Evolutionary conservation across 2,888 invertebrate species (phyloP).

Genomic region (Acronicta alni): DNA sequence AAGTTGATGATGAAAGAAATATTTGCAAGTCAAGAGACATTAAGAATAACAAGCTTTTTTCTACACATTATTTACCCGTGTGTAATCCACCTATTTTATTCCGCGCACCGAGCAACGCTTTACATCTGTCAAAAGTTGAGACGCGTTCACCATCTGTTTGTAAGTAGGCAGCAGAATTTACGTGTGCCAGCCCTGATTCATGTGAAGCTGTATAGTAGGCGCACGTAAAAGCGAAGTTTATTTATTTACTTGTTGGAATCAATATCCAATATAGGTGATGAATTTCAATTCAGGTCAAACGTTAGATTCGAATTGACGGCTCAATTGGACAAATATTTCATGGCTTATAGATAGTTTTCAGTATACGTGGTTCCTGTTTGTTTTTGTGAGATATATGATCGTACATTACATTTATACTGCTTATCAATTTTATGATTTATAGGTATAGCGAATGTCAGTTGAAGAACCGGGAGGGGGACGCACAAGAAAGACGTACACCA

Average conservation of each 20-base stretch:
- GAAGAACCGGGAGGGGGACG: no score
- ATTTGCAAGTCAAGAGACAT: not conserved
- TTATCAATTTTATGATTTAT: no score
- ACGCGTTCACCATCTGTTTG: conserved; percentile 67
- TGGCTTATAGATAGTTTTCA: no score
- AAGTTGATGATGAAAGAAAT: no score
- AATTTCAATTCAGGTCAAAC: not conserved
- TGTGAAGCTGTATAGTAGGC: conserved; percentile 31
- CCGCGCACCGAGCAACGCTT: conserved; percentile 64
- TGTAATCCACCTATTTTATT: conserved; percentile 63
- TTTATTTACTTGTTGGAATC: conserved; percentile 27
- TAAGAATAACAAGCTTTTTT: not conserved
- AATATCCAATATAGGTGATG: conserved; percentile 24
- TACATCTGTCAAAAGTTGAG: conserved; percentile 78
- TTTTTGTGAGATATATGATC: no score
- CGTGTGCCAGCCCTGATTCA: conserved; percentile 45
- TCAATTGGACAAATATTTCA: not conserved
- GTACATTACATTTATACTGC: no score
- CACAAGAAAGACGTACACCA: no score
- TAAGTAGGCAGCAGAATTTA: conserved; percentile 63
- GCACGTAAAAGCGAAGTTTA: conserved; percentile 6
- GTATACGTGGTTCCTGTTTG: no score
- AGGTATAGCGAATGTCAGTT: no score
- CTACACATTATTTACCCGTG: conserved; percentile 34
- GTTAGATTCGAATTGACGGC: not conserved